Evolutionary conservation across 2,888 invertebrate species (phyloP).

Genomic region (Allygus modestus): DNA sequence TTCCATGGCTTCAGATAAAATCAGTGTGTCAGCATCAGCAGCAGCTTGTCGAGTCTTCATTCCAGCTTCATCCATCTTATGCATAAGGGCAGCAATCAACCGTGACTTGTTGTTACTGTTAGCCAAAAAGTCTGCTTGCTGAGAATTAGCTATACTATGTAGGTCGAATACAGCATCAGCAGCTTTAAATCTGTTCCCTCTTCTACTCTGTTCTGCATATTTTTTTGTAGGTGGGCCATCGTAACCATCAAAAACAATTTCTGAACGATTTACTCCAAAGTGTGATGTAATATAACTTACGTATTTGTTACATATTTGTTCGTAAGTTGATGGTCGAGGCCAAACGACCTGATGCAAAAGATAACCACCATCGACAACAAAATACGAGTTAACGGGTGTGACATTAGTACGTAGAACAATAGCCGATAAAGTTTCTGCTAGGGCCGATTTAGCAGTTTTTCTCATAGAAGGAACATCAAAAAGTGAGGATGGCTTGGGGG

Average conservation of each 20-base stretch:
- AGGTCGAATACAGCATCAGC: conserved; percentile 61
- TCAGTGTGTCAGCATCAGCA: conserved; percentile 66
- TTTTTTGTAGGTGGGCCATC: background rate
- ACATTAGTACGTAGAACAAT: conserved; percentile 51
- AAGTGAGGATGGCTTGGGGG: conserved; percentile 66
- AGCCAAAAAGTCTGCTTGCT: conserved; percentile 66
- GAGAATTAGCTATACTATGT: conserved; percentile 34
- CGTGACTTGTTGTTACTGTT: conserved; percentile 60
- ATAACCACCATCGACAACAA: conserved; percentile 71
- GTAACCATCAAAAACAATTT: conserved; percentile 71
- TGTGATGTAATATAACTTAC: conserved; percentile 59
- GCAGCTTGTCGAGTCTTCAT: conserved; percentile 64
- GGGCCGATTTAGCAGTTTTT: conserved; percentile 2
- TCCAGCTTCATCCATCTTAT: conserved; percentile 57
- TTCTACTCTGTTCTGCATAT: background rate
- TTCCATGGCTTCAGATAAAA: conserved; percentile 54
- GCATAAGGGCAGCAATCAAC: background rate
- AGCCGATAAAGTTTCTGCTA: background rate
- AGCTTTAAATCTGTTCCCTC: background rate
- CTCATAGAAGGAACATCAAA: background rate
- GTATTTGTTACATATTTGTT: conserved; percentile 36
- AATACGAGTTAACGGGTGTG: conserved; percentile 60
- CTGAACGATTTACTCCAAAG: conserved; percentile 64
- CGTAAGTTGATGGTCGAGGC: conserved; percentile 57
- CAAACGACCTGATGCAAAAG: conserved; percentile 69